Conservation (phyloP, 2,888 invertebrate genomes). For the Heliconius sara region DNA sequence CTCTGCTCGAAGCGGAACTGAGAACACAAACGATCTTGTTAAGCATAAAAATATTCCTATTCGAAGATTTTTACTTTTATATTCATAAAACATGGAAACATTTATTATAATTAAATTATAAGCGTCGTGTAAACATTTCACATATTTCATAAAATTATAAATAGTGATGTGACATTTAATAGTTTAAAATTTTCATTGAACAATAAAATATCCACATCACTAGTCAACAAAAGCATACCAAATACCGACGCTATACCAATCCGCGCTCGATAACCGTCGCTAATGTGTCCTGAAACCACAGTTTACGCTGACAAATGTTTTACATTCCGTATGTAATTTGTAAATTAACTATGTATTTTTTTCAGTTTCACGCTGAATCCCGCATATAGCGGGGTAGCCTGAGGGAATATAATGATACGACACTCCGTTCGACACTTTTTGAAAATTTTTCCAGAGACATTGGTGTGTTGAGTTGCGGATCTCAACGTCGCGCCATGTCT, state of each 20-base stretch:
- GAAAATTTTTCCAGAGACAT: too few species aligned
- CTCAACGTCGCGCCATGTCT: too few species aligned
- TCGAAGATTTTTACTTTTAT: too few species aligned
- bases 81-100: too few species aligned
- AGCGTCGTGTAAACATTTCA: too few species aligned
- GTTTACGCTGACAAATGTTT: slow-evolving; percentile 26
- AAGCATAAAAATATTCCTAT: too few species aligned
- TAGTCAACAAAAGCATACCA: background rate
- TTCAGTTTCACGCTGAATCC: background rate
- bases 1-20: too few species aligned
- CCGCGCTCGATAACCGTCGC: slow-evolving; percentile 32
- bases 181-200: background rate
- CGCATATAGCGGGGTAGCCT: background rate
- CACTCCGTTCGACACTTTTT: background rate
- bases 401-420: background rate
- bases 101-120: too few species aligned
- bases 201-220: background rate
- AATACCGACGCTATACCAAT: slow-evolving; percentile 17
- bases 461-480: too few species aligned
- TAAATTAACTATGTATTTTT: background rate
- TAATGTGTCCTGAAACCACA: slow-evolving; percentile 37
- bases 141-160: too few species aligned
- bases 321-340: slow-evolving; percentile 1
- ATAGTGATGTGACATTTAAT: background rate
- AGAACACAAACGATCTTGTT: too few species aligned